Evolutionary conservation across 2,888 invertebrate species (phyloP), one percentile per base, ranked within the genome.

Genomic region (Luffia ferchaultella): DNA sequence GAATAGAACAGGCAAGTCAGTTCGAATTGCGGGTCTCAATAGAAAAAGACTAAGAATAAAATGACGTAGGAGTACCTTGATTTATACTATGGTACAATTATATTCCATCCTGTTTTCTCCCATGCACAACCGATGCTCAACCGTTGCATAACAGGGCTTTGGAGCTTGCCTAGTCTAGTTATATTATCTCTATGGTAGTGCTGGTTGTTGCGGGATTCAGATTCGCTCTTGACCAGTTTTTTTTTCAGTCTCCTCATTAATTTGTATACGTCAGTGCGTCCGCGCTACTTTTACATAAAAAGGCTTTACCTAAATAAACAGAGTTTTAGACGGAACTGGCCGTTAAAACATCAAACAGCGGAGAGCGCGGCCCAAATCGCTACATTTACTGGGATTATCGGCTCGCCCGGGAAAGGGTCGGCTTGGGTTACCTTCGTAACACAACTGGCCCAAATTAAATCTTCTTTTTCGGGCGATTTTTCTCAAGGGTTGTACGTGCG

Each of bases 401-500:
- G 60, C 62, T 45, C 49, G 30, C 12, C 16, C 46, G 43, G 46
- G 67, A 58, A 54, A 57, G 59, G 52, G 7, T 2, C 20, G 30
- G 58, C 68, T 68, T 40, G 40, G 16, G 16, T 17, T 40, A 16
- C 5, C 17, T 16, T 40, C 18, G 15, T 18, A n/a, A 51, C 17
- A 62, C 68, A 73, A 70, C 61, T 66, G 69, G 70, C 65, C 55
- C 68, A 68, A 65, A 64, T 75, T 76, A 73, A 76, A 75, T 76
- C 78, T 80, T 78, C 63, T 77, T 77, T 78, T 76, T 68, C 74
- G 73, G 75, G 76, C 77, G 41, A 79, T 80, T 80, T 82, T 82
- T 79, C 82, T 82, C 80, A 80, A 82, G 78, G 79, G 80, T 67
- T 70, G 62, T 63, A 62, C 65, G 65, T 67, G 67, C 60, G 59